Base-by-base conservation (phyloP, 2,797 vertebrate genomes). In the Epinephelus coioides region DNA sequence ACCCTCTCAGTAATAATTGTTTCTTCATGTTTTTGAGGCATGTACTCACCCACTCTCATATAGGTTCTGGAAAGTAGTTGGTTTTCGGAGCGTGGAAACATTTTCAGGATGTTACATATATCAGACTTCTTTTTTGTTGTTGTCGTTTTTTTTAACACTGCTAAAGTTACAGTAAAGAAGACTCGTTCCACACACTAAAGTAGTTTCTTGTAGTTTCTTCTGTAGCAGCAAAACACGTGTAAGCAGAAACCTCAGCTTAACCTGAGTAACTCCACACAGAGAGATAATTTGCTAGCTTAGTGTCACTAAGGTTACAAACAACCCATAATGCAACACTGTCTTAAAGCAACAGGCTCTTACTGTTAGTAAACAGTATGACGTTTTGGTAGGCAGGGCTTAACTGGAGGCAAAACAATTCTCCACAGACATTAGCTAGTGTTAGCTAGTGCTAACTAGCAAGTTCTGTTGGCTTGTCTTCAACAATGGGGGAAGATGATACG, bases 261-360 rank as follows among this genome's bases (percentile, higher is more conserved):
- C 34, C 47, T 38, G 14, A 9, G 7, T 46, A 1, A 9, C 3
- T 40, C 6, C 9, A 50, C 44, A 27, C 17, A 7, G 6, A 7
- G 19, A 4, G 27, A 60, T 6, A 3, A 44, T 5, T 23, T 14
- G 12, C 18, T 21, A 53, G 23, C 47, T 60, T 53, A 18, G 30
- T 25, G 17, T 11, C 21, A 23, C 40, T 40, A 40, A 12, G 55
- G 8, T 10, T 38, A 60, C 27, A 50, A 51, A 50, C 15, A 23
- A 19, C 56, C 46, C 15, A 71, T 7, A 50, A 71, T 71, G 46
- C 46, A 60, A 60, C 44, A 57, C 27, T 27, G 27, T 27, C 27
- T 27, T 27, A 27, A 27, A 27, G 27, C 5, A 27, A 27, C 27
- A 27, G 27, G 27, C 27, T 27, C 27, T 27, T 27, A 27, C 4